Evolutionary conservation across 2,797 vertebrate species (phyloP).

Genomic region (Channa striata): DNA sequence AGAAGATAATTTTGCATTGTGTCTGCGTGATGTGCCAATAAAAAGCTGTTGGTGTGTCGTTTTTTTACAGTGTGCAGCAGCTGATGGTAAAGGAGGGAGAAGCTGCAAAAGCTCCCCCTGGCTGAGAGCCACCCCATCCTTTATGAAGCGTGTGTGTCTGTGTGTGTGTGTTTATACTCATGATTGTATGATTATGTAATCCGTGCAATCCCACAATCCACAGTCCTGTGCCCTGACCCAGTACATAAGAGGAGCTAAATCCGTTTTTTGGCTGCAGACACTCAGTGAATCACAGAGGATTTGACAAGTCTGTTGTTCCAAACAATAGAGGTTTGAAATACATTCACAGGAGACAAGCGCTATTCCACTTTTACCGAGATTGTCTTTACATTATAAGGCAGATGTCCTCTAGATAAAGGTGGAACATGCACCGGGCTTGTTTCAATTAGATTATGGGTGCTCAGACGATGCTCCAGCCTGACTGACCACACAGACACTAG

Average conservation of each 20-base stretch:
- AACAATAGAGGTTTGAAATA: constrained; percentile 14
- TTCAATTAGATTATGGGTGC: constrained; percentile 12
- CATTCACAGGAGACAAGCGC: neutral
- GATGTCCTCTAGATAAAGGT: neutral
- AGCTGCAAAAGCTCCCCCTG: constrained; percentile 59
- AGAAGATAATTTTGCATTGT: neutral
- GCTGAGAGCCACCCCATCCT: constrained; percentile 45
- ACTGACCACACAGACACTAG: neutral
- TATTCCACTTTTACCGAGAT: constrained; percentile 7
- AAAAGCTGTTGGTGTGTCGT: neutral
- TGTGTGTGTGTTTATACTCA: neutral
- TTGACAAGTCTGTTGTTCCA: constrained; percentile 19
- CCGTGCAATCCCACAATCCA: constrained; percentile 53
- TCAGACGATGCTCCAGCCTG: neutral
- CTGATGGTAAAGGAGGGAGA: constrained; percentile 30
- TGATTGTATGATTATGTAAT: constrained; percentile 60
- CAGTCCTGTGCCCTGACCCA: constrained; percentile 35
- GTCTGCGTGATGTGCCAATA: constrained; percentile 1
- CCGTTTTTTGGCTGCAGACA: constrained; percentile 22
- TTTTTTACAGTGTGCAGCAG: constrained; percentile 21
- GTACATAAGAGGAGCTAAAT: constrained; percentile 32
- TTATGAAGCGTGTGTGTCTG: constrained; percentile 30
- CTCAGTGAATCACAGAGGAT: constrained; percentile 24
- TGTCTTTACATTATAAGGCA: constrained; percentile 1
- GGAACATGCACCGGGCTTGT: neutral